Evolutionary conservation across 2,888 invertebrate genomes (phyloP).

Genomic region (Platerodrilus igneus): DNA sequence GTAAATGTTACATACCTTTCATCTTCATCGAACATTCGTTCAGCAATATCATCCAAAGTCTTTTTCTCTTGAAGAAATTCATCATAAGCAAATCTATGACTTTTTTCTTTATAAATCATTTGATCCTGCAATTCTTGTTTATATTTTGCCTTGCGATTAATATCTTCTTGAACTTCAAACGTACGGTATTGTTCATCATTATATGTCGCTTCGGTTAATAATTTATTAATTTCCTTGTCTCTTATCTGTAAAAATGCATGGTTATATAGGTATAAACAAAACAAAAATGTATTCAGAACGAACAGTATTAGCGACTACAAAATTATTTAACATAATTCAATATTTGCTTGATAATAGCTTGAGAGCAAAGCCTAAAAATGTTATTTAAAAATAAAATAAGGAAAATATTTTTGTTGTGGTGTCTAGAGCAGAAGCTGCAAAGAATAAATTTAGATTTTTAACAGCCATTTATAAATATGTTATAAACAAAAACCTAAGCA

Average conservation of each 20-base stretch:
- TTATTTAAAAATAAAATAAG: too few species aligned
- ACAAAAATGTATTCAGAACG: too few species aligned
- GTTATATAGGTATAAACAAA: too few species aligned
- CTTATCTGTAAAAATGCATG: conserved; percentile 30
- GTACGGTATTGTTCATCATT: conserved; percentile 47
- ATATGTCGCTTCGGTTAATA: conserved; percentile 44
- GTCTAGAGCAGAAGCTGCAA: too few species aligned
- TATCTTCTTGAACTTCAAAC: conserved; percentile 41
- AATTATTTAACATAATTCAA: too few species aligned
- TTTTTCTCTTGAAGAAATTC: conserved; percentile 59
- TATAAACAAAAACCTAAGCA: too few species aligned
- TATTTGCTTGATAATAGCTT: too few species aligned
- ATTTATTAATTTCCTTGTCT: conserved; percentile 43
- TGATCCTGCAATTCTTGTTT: conserved; percentile 56
- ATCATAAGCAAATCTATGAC: conserved; percentile 53
- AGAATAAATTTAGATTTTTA: too few species aligned
- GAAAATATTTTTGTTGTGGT: too few species aligned
- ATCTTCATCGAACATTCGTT: conserved; percentile 60
- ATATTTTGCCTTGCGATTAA: conserved; percentile 47
- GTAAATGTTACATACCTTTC: conserved; percentile 49
- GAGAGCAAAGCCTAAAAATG: too few species aligned
- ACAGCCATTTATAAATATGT: too few species aligned
- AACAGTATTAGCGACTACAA: too few species aligned
- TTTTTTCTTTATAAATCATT: conserved; percentile 52
- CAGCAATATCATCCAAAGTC: conserved; percentile 57